phyloP scores from a whole-genome alignment of 2,113 vertebrate genomes.

The Laticauda colubrina region DNA sequence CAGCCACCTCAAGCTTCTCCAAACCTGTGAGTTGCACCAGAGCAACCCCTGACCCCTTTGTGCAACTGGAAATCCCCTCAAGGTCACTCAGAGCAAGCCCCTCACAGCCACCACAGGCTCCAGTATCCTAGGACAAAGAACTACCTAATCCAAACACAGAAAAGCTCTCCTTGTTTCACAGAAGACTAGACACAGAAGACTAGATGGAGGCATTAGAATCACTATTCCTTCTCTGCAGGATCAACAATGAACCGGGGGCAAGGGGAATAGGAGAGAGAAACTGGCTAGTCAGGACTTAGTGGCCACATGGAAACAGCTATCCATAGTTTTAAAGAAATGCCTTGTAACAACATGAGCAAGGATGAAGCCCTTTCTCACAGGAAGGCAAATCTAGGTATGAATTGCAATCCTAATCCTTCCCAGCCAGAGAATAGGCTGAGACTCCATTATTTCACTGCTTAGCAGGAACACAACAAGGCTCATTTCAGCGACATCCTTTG shows the following conservation, averaged over 20 bases:
- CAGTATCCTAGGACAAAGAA: not conserved
- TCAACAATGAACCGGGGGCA: rapidly evolving
- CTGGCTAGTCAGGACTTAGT: not conserved
- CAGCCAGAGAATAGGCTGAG: not conserved
- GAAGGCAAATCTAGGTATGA: not conserved
- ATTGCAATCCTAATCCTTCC: not conserved
- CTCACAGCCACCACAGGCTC: not conserved
- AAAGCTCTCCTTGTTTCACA: not conserved
- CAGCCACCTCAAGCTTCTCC: not conserved
- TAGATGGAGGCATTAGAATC: not conserved
- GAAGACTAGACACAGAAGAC: not conserved
- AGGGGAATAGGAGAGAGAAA: not conserved
- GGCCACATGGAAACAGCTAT: not conserved
- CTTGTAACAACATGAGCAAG: not conserved
- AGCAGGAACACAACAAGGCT: not conserved
- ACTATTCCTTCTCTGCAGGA: not conserved
- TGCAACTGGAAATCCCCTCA: not conserved
- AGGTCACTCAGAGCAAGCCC: too few relatives aligned
- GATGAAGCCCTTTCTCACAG: not conserved
- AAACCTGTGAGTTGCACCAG: not conserved
- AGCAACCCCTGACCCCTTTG: not conserved
- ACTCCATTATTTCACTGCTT: not conserved
- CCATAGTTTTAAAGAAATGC: not conserved
- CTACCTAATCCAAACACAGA: not conserved
- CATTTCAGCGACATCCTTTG: not conserved